A percentile compares a stretch with the other conserved stretches of the same genome.
phyloP scores from a whole-genome alignment of 1,140 invertebrate genomes.

The Drosophila malerkotliana region DNA sequence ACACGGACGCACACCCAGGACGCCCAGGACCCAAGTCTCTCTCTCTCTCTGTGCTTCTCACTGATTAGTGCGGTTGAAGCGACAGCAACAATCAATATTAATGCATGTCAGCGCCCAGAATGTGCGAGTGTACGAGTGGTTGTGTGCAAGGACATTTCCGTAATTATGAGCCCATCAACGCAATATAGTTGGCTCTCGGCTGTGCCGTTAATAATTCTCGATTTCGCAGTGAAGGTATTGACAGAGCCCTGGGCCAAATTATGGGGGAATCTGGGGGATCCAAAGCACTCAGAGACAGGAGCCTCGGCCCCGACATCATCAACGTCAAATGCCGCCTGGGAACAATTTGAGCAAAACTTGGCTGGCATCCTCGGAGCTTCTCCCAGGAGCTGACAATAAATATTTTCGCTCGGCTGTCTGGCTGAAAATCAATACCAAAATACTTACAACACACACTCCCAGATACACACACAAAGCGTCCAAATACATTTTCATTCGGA shows the following conservation, averaged over 20 bases:
- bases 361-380: constrained; percentile 18
- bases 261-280: constrained; percentile 1
- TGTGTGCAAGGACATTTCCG: constrained; percentile 35
- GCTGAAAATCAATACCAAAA: constrained; percentile 57
- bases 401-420: constrained; percentile 46
- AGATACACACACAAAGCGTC: constrained; percentile 35
- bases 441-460: constrained; percentile 7
- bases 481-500: constrained; percentile 29
- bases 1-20: background rate
- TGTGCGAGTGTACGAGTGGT: constrained; percentile 6
- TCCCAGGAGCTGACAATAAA: constrained; percentile 53
- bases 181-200: constrained; percentile 37
- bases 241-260: constrained; percentile 14
- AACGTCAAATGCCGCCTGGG: constrained; percentile 41
- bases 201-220: constrained; percentile 33
- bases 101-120: constrained; percentile 53
- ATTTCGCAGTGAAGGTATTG: constrained; percentile 21
- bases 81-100: constrained; percentile 56
- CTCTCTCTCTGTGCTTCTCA: constrained; percentile 14
- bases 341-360: constrained; percentile 52
- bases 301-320: constrained; percentile 12
- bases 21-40: constrained; percentile 2
- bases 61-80: constrained; percentile 52
- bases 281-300: background rate
- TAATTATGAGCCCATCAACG: constrained; percentile 49